phyloP scores from a whole-genome alignment of 2,797 vertebrate species.

The Etheostoma nigrum region DNA sequence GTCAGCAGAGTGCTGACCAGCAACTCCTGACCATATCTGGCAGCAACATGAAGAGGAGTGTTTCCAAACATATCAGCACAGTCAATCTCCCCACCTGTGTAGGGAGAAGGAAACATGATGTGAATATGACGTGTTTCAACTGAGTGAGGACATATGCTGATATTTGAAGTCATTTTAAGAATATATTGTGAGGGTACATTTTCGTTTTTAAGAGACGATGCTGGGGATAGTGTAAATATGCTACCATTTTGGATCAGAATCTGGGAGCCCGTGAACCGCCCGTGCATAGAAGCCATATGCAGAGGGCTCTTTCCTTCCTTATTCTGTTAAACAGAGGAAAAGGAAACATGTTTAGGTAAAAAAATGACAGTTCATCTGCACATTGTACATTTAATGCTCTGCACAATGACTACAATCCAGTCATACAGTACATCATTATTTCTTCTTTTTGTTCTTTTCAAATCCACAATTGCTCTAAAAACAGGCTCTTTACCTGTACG shows the following conservation, averaged over 20 bases:
- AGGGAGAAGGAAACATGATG: background rate
- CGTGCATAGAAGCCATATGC: conserved; percentile 95
- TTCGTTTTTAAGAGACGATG: background rate
- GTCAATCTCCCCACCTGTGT: conserved; percentile 92
- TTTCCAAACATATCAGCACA: conserved; percentile 93
- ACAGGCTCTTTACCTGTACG: conserved; percentile 86
- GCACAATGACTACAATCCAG: background rate
- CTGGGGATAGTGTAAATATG: conserved; percentile 2
- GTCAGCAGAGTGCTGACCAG: conserved; percentile 96
- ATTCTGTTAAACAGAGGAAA: conserved; percentile 83
- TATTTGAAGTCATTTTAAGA: background rate
- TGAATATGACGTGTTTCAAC: background rate
- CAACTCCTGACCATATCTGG: conserved; percentile 95
- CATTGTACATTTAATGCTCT: background rate
- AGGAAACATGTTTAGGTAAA: conserved; percentile 8
- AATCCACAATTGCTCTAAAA: background rate
- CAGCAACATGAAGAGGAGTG: conserved; percentile 94
- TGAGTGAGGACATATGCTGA: background rate
- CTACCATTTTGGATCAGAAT: conserved; percentile 98
- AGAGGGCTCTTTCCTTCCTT: conserved; percentile 95
- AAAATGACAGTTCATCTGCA: background rate
- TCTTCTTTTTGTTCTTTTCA: background rate
- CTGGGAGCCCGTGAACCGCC: conserved; percentile 96
- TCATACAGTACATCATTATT: background rate
- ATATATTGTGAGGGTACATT: background rate